Evolutionary conservation across 2,797 vertebrate species (phyloP), one percentile per base, ranked within the genome.

Genomic region (Nannoperca australis): DNA sequence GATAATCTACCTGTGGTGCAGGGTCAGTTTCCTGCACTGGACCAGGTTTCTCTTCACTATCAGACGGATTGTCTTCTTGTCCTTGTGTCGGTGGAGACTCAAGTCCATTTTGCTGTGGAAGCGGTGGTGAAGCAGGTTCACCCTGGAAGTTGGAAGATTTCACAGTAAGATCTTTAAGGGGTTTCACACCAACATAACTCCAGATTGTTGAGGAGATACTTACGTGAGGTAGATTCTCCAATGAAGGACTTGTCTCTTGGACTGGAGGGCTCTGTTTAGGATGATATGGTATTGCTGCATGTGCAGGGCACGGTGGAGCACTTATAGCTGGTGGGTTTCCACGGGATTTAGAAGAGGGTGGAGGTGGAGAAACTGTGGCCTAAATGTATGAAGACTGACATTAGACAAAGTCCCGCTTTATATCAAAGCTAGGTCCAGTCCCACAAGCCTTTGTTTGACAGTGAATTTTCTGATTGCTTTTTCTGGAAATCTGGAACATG

Each of bases 11-110:
- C 68, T 79, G 58, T 3, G 58, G 36, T 45, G 0, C 63, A 5
- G 83, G 73, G 15, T 64, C 45, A 0, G 85, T 86, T 76, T 91
- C 86, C 74, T 89, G 90, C 49, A 81, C 76, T 24, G 86, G 78
- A 22, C 7, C 5, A 1, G 0, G 1, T 53, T 65, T 59, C 12
- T 27, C 53, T 11, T 59, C 44, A 40, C 10, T 9, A 8, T 50
- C 38, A 27, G 6, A 34, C 22, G 1, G 20, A 60, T 1, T 8
- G 36, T 44, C 53, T 15, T 61, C 50, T 42, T 20, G 30, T 49
- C 14, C 59, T 4, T 67, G 53, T 7, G 17, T 5, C 3, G 18
- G 27, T 18, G 10, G 20, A 47, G 20, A 27, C 7, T 20, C 24
- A 11, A 5, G 12, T 17, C 2, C 56, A 20, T 22, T 44, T 44